A percentile compares a stretch with the other conserved stretches of the same genome.
phyloP scores from a whole-genome alignment of 2,797 vertebrate genomes.

The Sebastes jordani region DNA sequence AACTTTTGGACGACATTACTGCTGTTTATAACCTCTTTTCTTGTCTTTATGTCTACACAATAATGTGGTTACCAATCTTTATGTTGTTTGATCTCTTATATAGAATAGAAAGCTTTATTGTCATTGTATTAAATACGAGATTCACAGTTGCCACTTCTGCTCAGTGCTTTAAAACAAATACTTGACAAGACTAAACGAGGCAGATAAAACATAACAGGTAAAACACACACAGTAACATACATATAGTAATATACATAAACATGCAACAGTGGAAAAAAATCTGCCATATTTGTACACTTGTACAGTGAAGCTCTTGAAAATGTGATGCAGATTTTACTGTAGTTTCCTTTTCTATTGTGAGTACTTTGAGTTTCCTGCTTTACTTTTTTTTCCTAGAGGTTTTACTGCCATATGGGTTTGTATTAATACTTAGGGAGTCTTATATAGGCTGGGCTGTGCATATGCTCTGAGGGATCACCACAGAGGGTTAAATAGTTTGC shows the following conservation, averaged over 20 bases:
- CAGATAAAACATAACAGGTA: too few relatives aligned
- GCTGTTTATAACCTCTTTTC: not conserved
- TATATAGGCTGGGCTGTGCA: slow-evolving; percentile 22
- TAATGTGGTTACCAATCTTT: not conserved
- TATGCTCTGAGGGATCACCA: slow-evolving; percentile 58
- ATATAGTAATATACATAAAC: too few relatives aligned
- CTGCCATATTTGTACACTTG: too few relatives aligned
- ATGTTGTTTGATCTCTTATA: not conserved
- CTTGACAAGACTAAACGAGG: too few relatives aligned
- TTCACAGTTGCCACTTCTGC: too few relatives aligned
- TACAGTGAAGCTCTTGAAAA: too few relatives aligned
- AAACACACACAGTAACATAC: too few relatives aligned
- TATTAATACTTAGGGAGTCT: not conserved
- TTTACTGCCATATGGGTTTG: not conserved
- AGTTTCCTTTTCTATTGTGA: not conserved
- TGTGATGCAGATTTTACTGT: not conserved
- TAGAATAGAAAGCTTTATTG: too few relatives aligned
- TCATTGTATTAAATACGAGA: too few relatives aligned
- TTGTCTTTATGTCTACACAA: not conserved
- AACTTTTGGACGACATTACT: slow-evolving; percentile 12
- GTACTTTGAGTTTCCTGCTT: not conserved
- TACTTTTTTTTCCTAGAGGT: not conserved
- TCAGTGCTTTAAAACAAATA: too few relatives aligned
- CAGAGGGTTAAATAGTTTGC: slow-evolving; percentile 80
- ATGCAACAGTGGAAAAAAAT: too few relatives aligned